Conservation (phyloP, 2,113 vertebrate genomes). For the Alligator mississippiensis region DNA sequence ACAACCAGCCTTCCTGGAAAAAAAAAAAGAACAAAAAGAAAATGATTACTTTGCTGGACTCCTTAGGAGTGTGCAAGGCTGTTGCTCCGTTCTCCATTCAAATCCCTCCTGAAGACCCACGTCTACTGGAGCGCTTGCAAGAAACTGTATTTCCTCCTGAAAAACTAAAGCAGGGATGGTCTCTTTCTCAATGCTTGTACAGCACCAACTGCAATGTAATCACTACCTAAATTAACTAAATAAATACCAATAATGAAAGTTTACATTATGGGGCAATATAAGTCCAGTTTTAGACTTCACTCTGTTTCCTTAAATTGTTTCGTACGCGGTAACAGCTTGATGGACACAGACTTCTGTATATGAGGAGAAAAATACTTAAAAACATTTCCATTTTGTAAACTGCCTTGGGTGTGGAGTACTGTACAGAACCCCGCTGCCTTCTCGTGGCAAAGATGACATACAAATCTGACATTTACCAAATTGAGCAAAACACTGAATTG, state of each 20-base stretch:
- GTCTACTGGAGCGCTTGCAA: not conserved
- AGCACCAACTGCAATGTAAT: not conserved
- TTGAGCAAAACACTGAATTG: not conserved
- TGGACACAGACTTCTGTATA: not conserved
- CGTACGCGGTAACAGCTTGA: not conserved
- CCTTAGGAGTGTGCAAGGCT: accelerated
- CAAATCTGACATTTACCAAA: not conserved
- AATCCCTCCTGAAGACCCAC: not conserved
- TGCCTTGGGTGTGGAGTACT: accelerated
- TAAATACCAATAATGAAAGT: not conserved
- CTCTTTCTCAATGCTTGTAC: not conserved
- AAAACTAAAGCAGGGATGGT: not conserved
- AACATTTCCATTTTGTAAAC: not conserved
- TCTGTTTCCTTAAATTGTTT: not conserved
- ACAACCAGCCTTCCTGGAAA: not conserved
- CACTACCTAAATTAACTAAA: not conserved
- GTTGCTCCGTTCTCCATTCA: not conserved
- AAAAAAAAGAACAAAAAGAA: not conserved
- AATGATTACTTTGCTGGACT: accelerated
- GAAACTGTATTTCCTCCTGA: not conserved
- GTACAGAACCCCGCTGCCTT: not conserved
- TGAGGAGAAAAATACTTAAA: accelerated
- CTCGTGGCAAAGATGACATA: not conserved
- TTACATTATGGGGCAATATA: not conserved
- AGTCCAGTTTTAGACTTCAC: no score